phyloP scores from a whole-genome alignment of 1,140 invertebrate genomes.

The Zophobas morio region DNA sequence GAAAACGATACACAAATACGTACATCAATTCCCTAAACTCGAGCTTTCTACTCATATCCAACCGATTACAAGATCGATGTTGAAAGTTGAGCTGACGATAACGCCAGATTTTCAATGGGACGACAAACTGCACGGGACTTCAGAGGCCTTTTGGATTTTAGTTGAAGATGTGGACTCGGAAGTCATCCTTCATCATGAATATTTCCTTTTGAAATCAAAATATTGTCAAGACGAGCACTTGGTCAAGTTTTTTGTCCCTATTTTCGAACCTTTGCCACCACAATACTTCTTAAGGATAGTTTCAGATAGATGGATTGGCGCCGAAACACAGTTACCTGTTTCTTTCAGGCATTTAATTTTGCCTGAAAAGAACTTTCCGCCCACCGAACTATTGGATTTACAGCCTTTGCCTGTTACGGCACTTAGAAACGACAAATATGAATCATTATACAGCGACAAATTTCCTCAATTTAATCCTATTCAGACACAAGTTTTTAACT shows the following conservation, averaged over 20 bases:
- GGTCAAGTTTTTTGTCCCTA: conserved; percentile 98
- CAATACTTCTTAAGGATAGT: conserved; percentile 95
- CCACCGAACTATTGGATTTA: conserved; percentile 97
- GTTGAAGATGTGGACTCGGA: conserved; percentile 99
- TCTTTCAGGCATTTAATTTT: conserved; percentile 97
- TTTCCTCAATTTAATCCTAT: conserved; percentile 99
- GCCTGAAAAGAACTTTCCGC: conserved; percentile 98
- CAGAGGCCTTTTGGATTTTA: conserved; percentile 99
- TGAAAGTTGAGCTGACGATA: conserved; percentile 97
- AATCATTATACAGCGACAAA: conserved; percentile 87
- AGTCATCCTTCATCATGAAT: conserved; percentile 97
- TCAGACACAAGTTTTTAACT: conserved; percentile 99
- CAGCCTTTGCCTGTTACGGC: conserved; percentile 95
- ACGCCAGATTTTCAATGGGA: conserved; percentile 99
- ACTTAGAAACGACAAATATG: conserved; percentile 87
- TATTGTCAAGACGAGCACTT: conserved; percentile 96
- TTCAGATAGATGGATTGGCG: conserved; percentile 88
- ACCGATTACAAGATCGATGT: conserved; percentile 95
- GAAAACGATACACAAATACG: conserved; percentile 97
- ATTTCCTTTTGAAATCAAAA: conserved; percentile 96
- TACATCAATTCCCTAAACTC: conserved; percentile 97
- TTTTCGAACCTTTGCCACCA: conserved; percentile 98
- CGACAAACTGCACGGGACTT: conserved; percentile 95
- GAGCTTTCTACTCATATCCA: conserved; percentile 97
- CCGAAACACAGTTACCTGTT: conserved; percentile 97